phyloP scores from a whole-genome alignment of 2,888 invertebrate genomes.

The Agonopterix arenella region DNA sequence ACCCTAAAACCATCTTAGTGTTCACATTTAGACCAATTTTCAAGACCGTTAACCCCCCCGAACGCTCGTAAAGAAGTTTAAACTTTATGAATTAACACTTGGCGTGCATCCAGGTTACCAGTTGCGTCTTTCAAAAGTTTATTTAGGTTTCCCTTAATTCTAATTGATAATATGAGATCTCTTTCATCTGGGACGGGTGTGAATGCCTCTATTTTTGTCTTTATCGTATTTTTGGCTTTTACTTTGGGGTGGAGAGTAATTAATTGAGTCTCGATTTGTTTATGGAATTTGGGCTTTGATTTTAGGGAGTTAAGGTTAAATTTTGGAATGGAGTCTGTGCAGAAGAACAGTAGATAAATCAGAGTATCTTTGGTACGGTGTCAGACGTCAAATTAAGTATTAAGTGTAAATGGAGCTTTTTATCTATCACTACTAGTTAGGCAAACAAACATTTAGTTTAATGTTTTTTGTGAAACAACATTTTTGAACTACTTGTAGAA shows the following conservation, averaged over 20 bases:
- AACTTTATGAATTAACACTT: conserved; percentile 66
- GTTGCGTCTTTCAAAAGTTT: conserved; percentile 36
- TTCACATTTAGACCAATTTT: conserved; percentile 33
- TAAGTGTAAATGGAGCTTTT: no score
- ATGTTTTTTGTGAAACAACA: no score
- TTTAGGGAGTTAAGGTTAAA: no score
- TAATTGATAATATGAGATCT: conserved; percentile 54
- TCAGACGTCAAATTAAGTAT: no score
- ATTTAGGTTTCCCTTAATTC: conserved; percentile 52
- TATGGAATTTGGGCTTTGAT: no score
- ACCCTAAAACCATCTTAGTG: conserved; percentile 2
- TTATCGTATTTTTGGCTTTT: conserved; percentile 1
- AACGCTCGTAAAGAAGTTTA: conserved; percentile 45
- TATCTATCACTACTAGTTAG: no score
- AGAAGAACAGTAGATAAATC: no score
- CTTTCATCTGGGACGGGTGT: conserved; percentile 42
- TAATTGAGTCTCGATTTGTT: no score
- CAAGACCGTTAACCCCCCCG: conserved; percentile 42
- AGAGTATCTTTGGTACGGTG: no score
- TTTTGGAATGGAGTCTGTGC: no score
- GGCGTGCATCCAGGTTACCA: conserved; percentile 44
- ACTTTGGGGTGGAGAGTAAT: neutral
- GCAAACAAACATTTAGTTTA: no score
- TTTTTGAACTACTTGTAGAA: no score
- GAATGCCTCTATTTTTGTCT: conserved; percentile 22